Evolutionary conservation across 2,888 invertebrate genomes (phyloP).

Genomic region (Chloroclysta siterata): DNA sequence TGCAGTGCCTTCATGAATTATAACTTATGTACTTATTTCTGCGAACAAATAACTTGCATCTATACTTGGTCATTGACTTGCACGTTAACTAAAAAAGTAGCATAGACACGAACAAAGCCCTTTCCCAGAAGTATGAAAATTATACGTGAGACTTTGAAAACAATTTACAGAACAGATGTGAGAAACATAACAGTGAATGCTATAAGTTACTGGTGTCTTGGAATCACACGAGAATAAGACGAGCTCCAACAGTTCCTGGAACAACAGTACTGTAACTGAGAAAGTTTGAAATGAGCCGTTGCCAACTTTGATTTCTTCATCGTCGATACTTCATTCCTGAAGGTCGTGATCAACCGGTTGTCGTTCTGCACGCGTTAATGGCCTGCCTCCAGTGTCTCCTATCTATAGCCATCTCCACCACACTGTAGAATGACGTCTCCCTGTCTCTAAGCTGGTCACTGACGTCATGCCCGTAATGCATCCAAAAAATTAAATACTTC

Average conservation of each 20-base stretch:
- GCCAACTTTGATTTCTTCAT: background rate
- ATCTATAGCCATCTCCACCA: too few relatives aligned
- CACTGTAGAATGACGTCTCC: too few relatives aligned
- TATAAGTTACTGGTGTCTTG: background rate
- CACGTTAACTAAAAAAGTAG: background rate
- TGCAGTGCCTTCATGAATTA: too few relatives aligned
- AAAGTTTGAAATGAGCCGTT: background rate
- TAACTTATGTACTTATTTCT: too few relatives aligned
- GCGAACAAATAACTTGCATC: too few relatives aligned
- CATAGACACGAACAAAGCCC: background rate
- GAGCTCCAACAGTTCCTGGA: background rate
- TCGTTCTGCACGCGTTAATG: too few relatives aligned
- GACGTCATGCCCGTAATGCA: too few relatives aligned
- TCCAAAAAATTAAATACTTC: too few relatives aligned
- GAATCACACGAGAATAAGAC: conserved; percentile 10
- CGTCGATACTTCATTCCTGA: too few relatives aligned
- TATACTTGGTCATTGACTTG: background rate
- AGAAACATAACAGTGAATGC: conserved; percentile 9
- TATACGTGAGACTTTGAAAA: conserved; percentile 20
- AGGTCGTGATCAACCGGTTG: too few relatives aligned
- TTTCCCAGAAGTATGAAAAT: conserved; percentile 6
- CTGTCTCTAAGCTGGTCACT: too few relatives aligned
- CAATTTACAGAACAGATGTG: conserved; percentile 5
- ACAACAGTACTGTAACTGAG: background rate
- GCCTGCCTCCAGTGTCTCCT: too few relatives aligned